Conservation (phyloP, 2,888 invertebrate genomes). For the Gymnoscelis rufifasciata region DNA sequence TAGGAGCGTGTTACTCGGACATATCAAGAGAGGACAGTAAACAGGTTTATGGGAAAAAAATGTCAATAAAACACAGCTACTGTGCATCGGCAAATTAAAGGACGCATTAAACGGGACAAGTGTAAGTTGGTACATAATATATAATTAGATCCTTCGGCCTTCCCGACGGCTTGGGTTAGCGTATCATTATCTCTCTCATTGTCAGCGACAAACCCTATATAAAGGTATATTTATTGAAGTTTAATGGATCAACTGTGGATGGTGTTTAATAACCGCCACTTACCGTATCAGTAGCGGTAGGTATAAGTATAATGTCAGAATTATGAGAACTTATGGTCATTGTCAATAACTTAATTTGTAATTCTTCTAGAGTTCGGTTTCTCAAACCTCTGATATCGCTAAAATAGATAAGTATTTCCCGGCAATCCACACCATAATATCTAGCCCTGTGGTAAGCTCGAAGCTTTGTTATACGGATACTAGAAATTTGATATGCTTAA, state of each 20-base stretch:
- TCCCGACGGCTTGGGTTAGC: constrained; percentile 34
- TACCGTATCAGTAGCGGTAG: constrained; percentile 29
- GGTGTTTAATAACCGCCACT: constrained; percentile 41
- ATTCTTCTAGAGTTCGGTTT: background rate
- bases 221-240: constrained; percentile 34
- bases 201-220: constrained; percentile 23
- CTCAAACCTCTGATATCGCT: too few species aligned
- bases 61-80: constrained; percentile 30
- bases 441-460: too few species aligned
- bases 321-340: constrained; percentile 28
- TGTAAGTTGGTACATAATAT: constrained; percentile 33
- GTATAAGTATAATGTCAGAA: constrained; percentile 32
- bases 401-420: too few species aligned
- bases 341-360: constrained; percentile 6
- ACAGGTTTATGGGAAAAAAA: constrained; percentile 56
- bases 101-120: constrained; percentile 51
- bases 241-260: constrained; percentile 29
- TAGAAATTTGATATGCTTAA: too few species aligned
- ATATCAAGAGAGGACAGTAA: constrained; percentile 66
- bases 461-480: too few species aligned
- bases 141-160: constrained; percentile 54
- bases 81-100: constrained; percentile 60
- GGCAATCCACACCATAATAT: too few species aligned
- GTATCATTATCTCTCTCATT: constrained; percentile 41
- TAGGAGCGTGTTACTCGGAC: constrained; percentile 65